Percentiles rank a stretch among this genome's conserved stretches.
Conservation (phyloP, 2,797 vertebrate genomes). For the Gambelia wislizenii region DNA sequence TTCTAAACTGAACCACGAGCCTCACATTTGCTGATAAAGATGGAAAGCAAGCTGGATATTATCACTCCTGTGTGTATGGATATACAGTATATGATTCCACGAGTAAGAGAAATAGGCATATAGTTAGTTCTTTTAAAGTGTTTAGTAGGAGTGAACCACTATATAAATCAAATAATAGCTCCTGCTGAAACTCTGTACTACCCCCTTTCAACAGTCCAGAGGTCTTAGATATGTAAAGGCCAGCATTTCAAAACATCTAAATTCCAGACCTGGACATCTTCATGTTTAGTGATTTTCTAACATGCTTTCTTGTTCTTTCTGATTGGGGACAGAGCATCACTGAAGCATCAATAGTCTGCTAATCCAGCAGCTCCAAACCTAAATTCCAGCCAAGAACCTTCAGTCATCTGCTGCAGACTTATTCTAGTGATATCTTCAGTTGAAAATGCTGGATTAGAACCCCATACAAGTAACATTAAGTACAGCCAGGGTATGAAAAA, state of each 20-base stretch:
- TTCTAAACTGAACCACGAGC: background rate
- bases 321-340: background rate
- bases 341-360: background rate
- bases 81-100: constrained; percentile 42
- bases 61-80: constrained; percentile 5
- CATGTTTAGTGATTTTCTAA: background rate
- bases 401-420: background rate
- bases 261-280: background rate
- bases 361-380: background rate
- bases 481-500: constrained; percentile 7
- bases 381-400: constrained; percentile 46
- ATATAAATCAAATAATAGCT: background rate
- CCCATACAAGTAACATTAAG: background rate
- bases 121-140: constrained; percentile 42
- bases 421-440: background rate
- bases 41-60: background rate
- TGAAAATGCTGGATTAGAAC: background rate
- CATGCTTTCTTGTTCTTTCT: background rate
- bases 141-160: constrained; percentile 4
- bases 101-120: constrained; percentile 55
- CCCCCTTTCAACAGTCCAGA: background rate
- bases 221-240: background rate
- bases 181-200: background rate
- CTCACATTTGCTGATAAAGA: constrained; percentile 5
- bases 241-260: constrained; percentile 5